A percentile compares a stretch with the other conserved stretches of the same genome.
Evolutionary conservation across 2,888 invertebrate species (phyloP).

Genomic region (Phlogophora meticulosa): DNA sequence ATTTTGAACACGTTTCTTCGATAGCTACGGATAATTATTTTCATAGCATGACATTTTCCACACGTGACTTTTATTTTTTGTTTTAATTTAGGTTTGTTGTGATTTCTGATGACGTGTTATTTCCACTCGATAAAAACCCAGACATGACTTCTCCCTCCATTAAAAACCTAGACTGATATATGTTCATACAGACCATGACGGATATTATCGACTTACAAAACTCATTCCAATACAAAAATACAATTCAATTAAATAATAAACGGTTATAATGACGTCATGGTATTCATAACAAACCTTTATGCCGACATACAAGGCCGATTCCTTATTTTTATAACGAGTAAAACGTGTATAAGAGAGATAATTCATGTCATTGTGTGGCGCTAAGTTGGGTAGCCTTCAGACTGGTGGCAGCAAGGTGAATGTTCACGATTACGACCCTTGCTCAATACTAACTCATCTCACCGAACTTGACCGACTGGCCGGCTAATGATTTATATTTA

Average conservation of each 20-base stretch:
- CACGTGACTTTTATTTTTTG: constrained; percentile 32
- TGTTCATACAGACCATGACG: background rate
- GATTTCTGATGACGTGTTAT: background rate
- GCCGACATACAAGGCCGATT: constrained; percentile 44
- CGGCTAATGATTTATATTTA: constrained; percentile 42
- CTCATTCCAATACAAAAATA: constrained; percentile 12
- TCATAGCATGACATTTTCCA: constrained; percentile 29
- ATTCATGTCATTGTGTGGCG: constrained; percentile 44
- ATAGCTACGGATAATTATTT: constrained; percentile 35
- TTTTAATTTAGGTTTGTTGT: constrained; percentile 1
- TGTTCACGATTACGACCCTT: constrained; percentile 54
- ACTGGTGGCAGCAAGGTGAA: constrained; percentile 54
- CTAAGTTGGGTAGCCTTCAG: constrained; percentile 59
- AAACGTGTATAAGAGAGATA: constrained; percentile 42
- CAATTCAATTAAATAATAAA: constrained; percentile 28
- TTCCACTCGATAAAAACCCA: background rate
- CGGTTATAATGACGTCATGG: constrained; percentile 35
- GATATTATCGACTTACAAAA: constrained; percentile 8
- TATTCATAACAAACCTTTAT: constrained; percentile 45
- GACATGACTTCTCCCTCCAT: no score
- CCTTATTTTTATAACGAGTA: constrained; percentile 50
- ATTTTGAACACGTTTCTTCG: constrained; percentile 44
- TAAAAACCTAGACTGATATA: background rate
- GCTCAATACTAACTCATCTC: constrained; percentile 52
- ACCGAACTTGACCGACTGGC: constrained; percentile 57